Evolutionary conservation across 2,113 vertebrate species (phyloP), one percentile per base, ranked within the genome.

Genomic region (Pagrus major): DNA sequence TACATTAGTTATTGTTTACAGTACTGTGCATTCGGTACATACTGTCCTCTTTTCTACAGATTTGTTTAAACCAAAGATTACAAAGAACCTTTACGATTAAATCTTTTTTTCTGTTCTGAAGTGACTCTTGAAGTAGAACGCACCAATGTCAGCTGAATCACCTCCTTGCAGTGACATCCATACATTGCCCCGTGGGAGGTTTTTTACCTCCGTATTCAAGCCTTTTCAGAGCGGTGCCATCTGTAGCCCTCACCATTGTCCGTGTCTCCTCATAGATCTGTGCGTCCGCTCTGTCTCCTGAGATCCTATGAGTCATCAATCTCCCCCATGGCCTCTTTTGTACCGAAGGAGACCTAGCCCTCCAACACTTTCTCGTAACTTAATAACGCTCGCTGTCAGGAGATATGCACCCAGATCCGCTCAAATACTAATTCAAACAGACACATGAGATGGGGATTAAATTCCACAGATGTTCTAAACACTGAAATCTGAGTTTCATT

Each of bases 271-370:
- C 76, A 67, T 64, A 86, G 65, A 89, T 87, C 78, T 73, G 75
- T 83, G 70, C 52, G 64, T 72, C 80, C 29, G 82, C 79, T 83
- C 58, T 35, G 59, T 90, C 86, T 92, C 81, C 85, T 86, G 82
- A 85, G 87, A 86, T 88, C 79, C 73, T 69, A 9, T 94, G 92
- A 93, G 69, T 93, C 92, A 94, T 91, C 88, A 78, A 66, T 90
- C 84, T 87, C 73, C 79, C 79, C 82, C 56, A 66, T 56, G 86
- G 88, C 83, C 63, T 87, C 64, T 51, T 78, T 71, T 89, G 78
- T 85, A 68, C 63, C 74, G 61, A 86, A 80, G 83, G 59, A 81
- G 80, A 54, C 58, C 71, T 9, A 61, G 42, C 71, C 76, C 58
- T 67, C 59, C 75, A 65, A 76, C 42, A 77, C 82, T 58, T 61